Evolutionary conservation across 2,113 vertebrate genomes (phyloP), one percentile per base, ranked within the genome.

Genomic region (Pseudorhombus dupliciocellatus): DNA sequence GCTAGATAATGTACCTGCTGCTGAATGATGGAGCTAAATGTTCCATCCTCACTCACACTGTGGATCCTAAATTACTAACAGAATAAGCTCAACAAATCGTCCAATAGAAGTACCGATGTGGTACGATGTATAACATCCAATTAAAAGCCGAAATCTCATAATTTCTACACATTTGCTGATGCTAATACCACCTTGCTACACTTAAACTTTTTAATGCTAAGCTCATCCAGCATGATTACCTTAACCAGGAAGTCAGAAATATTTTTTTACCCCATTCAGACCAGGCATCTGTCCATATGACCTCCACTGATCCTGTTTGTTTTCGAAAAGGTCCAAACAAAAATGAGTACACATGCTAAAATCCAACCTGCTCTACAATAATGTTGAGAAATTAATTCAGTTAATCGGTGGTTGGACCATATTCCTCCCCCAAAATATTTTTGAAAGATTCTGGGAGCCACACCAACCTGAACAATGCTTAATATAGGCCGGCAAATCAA

Each of bases 1-100:
- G 71, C 42, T 15, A 51, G 75, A 60, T 77, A 77, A 86, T 73
- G 71, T 58, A 75, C 73, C 78, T 80, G 82, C 71, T 30, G 59
- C 58, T 63, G 59, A 30, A 24, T 81, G 73, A 83, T 65, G 67
- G 68, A 70, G 78, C 73, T 75, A 79, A 85, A 83, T 56, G 68
- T 52, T 55, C 42, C 2, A 5, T 26, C 25, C 14, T 24, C 34
- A n/a, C 57, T 75, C 9, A 28, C 48, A 20, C 12, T 31, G 18
- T 24, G 26, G 58, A 61, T 48, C 46, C 42, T 46, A 44, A 70
- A 74, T 30, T n/a, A 26, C 52, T n/a, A 12, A 18, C 55, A 54
- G 63, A 60, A 72, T 52, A 51, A 60, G 26, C 59, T 52, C 25
- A 31, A 21, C 26, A n/a, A 50, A 20, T 68, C 18, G 21, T 58